Conservation (phyloP, 1,140 invertebrate species). For the Delia radicum region DNA sequence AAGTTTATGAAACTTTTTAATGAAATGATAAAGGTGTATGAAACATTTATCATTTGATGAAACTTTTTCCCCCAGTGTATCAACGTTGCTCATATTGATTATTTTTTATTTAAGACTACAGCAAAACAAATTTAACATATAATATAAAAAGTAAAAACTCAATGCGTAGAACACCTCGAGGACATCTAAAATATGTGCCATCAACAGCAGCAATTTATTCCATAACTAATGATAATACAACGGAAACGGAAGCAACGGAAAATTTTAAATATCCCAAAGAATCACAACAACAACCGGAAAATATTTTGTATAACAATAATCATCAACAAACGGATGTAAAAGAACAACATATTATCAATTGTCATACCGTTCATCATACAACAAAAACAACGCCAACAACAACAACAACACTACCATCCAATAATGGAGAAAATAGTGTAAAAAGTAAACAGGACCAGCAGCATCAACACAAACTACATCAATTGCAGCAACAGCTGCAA, state of each 20-base stretch:
- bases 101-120: neutral
- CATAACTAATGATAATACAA: neutral
- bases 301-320: neutral
- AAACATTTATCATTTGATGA: too few species aligned
- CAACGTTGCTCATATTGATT: too few species aligned
- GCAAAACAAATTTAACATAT: neutral
- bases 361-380: neutral
- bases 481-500: neutral
- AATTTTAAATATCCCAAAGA: conserved; percentile 3
- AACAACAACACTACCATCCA: neutral
- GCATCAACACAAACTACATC: neutral
- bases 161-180: neutral
- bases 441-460: too few species aligned
- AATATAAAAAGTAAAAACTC: neutral
- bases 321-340: neutral
- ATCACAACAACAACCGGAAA: conserved; percentile 1
- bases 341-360: neutral
- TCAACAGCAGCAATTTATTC: neutral
- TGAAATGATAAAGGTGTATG: too few species aligned
- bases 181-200: neutral
- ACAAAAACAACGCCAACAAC: neutral
- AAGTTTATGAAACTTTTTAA: too few species aligned
- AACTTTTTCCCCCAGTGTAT: too few species aligned
- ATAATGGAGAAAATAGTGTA: neutral
- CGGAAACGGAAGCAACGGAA: neutral